A percentile compares a stretch with the other conserved stretches of the same genome.
Evolutionary conservation across 2,888 invertebrate species (phyloP).

Genomic region (Aromia moschata): DNA sequence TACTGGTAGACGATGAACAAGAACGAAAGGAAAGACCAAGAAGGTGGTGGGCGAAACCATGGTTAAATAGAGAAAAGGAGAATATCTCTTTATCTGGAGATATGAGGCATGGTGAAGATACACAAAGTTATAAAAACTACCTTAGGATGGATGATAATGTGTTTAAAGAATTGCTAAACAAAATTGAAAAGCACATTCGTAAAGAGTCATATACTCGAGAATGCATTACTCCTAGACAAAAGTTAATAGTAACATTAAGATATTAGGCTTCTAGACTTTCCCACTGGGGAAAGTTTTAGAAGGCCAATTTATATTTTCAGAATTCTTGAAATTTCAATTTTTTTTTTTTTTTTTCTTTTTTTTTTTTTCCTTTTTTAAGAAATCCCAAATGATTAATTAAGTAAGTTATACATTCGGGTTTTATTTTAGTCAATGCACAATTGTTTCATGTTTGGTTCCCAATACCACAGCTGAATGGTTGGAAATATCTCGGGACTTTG

Average conservation of each 20-base stretch:
- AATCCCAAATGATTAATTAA: neutral
- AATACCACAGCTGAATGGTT: conserved; percentile 31
- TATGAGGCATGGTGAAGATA: neutral
- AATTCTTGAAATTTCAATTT: neutral
- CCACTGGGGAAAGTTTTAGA: neutral
- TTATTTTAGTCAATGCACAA: neutral
- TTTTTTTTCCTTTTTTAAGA: neutral
- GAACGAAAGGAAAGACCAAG: neutral
- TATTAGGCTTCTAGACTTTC: too few relatives aligned
- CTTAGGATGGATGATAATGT: neutral
- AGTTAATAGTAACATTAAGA: neutral
- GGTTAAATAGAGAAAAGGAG: neutral
- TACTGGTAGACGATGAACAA: too few relatives aligned
- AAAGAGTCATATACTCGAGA: neutral
- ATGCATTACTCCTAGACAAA: neutral
- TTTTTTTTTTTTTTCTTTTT: neutral
- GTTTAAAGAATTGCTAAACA: neutral
- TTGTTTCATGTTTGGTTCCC: neutral
- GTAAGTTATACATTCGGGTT: neutral
- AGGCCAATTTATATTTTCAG: neutral
- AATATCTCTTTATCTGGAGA: neutral
- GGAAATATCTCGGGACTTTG: conserved; percentile 29
- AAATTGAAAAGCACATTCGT: neutral
- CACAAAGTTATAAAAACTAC: neutral
- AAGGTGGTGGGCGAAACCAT: neutral